Conservation (phyloP, 2,113 vertebrate species). For the Phalacrocorax carbo region DNA sequence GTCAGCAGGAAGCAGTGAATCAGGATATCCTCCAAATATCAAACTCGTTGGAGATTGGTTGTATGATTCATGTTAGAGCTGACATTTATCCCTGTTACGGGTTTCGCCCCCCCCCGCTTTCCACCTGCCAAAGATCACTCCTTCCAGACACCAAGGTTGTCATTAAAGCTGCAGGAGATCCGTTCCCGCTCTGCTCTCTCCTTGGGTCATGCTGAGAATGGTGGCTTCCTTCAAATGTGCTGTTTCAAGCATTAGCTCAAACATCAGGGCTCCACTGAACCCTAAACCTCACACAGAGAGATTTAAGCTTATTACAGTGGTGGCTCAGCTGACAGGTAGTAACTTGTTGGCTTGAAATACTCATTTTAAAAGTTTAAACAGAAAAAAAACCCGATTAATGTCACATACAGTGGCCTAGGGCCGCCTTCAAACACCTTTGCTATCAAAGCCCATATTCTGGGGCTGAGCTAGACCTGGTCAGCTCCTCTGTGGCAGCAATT, state of each 20-base stretch:
- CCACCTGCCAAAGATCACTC: conserved; percentile 16
- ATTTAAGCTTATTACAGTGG: not conserved
- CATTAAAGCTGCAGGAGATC: not conserved
- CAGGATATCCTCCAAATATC: conserved; percentile 63
- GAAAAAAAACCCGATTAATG: not conserved
- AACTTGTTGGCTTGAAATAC: not conserved
- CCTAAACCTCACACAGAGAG: not conserved
- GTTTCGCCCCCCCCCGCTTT: not conserved
- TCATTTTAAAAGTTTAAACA: not conserved
- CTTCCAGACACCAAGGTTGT: conserved; percentile 11
- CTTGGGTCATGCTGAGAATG: not conserved
- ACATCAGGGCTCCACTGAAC: not conserved
- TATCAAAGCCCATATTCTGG: not conserved
- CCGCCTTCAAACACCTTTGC: not conserved
- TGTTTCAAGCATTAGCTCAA: not conserved
- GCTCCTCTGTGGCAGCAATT: not conserved
- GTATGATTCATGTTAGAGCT: conserved; percentile 53
- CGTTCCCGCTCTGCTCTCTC: not conserved
- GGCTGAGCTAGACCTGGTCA: not conserved
- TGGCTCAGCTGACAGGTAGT: not conserved
- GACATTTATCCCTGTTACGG: conserved; percentile 34
- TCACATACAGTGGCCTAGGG: not conserved
- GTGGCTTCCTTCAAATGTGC: not conserved
- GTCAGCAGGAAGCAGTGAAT: conserved; percentile 50
- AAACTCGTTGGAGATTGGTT: not conserved